Evolutionary conservation across 2,113 vertebrate species (phyloP).

Genomic region (Campylomormyrus tamandua): DNA sequence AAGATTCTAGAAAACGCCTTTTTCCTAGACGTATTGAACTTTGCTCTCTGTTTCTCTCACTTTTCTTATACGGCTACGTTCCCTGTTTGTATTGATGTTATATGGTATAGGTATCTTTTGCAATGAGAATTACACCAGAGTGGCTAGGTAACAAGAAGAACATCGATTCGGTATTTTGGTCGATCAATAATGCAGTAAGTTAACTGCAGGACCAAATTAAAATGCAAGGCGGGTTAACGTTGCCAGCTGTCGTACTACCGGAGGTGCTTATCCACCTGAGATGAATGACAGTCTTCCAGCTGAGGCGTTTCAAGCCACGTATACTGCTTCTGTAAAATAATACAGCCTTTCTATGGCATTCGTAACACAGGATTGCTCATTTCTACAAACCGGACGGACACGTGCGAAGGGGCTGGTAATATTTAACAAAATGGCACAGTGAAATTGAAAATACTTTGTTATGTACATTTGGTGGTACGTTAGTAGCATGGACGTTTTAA

Average conservation of each 20-base stretch:
- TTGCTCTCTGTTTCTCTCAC: not conserved
- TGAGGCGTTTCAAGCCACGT: slow-evolving; percentile 33
- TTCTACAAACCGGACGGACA: not conserved
- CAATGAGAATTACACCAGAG: slow-evolving; percentile 65
- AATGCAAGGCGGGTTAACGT: slow-evolving; percentile 65
- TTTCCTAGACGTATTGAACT: not conserved
- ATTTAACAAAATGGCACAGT: not conserved
- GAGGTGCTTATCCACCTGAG: slow-evolving; percentile 58
- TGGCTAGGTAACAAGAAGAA: slow-evolving; percentile 70
- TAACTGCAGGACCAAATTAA: slow-evolving; percentile 69
- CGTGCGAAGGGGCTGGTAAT: not conserved
- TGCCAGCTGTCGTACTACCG: slow-evolving; percentile 59
- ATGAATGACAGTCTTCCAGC: slow-evolving; percentile 60
- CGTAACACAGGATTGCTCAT: not conserved
- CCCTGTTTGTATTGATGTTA: slow-evolving; percentile 57
- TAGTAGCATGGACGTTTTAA: not conserved
- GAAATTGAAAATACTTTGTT: not conserved
- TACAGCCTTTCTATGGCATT: not conserved
- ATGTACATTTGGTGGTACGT: not conserved
- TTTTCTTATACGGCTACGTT: not conserved
- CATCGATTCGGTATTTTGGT: slow-evolving; percentile 71
- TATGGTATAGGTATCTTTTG: slow-evolving; percentile 65
- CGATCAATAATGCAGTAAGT: slow-evolving; percentile 76
- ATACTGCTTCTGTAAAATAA: not conserved
- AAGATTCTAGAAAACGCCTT: not conserved